Evolutionary conservation across 2,888 invertebrate species (phyloP).

Genomic region (Epistrophella euchroma): DNA sequence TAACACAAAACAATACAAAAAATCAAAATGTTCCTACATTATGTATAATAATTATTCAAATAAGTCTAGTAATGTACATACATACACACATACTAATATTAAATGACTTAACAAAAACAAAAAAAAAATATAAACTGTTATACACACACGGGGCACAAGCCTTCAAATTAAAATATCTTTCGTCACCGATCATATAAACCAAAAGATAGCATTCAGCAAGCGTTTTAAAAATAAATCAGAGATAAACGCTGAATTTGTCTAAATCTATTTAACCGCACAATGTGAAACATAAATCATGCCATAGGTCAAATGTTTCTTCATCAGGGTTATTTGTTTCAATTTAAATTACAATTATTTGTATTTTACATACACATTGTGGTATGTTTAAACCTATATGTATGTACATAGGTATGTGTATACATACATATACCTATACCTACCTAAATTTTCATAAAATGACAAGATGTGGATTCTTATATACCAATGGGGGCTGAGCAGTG

Average conservation of each 20-base stretch:
- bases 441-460: not conserved
- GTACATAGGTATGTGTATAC: no score
- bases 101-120: conserved; percentile 1
- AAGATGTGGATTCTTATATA: not conserved
- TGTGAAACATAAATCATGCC: conserved; percentile 68
- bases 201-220: conserved; percentile 48
- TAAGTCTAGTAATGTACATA: not conserved
- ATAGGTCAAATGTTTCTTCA: conserved; percentile 58
- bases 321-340: conserved; percentile 52
- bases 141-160: conserved; percentile 29
- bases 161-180: conserved; percentile 14
- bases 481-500: not conserved
- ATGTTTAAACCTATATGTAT: not conserved
- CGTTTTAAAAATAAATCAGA: conserved; percentile 64
- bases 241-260: conserved; percentile 72
- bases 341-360: conserved; percentile 5
- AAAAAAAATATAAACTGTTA: conserved; percentile 22
- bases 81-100: not conserved
- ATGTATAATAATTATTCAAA: not conserved
- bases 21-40: no score
- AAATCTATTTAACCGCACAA: conserved; percentile 59
- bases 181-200: not conserved
- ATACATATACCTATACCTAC: not conserved
- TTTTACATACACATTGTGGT: not conserved
- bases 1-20: not conserved